Evolutionary conservation across 2,113 vertebrate genomes (phyloP).

Genomic region (Perca fluviatilis): DNA sequence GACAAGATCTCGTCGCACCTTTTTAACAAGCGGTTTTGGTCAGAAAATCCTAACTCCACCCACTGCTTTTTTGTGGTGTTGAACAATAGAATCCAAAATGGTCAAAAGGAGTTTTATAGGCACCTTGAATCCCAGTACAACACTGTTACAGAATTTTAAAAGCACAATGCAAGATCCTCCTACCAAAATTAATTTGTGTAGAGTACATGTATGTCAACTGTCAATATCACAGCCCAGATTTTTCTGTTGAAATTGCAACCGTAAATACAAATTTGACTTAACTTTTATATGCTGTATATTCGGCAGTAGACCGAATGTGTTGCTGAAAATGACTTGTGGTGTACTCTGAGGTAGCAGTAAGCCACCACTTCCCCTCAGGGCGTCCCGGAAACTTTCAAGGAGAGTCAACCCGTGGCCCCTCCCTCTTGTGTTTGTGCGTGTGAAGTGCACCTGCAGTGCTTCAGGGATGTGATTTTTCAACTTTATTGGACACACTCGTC

Average conservation of each 20-base stretch:
- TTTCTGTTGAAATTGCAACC: neutral
- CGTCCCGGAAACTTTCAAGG: constrained; percentile 47
- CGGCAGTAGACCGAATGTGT: constrained; percentile 15
- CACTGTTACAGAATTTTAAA: neutral
- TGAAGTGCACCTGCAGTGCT: constrained; percentile 62
- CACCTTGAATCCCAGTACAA: neutral
- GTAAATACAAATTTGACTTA: no score
- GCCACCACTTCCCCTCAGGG: constrained; percentile 48
- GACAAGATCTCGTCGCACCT: no score
- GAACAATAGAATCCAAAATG: neutral
- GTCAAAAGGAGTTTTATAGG: neutral
- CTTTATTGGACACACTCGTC: constrained; percentile 40
- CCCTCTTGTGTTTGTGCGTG: constrained; percentile 6
- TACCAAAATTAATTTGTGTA: neutral
- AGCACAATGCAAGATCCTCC: neutral
- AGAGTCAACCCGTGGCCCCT: constrained; percentile 9
- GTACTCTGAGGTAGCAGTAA: constrained; percentile 15
- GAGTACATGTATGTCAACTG: constrained; percentile 1
- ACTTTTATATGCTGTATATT: neutral
- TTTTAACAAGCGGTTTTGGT: neutral
- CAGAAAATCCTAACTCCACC: neutral
- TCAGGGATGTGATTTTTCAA: constrained; percentile 53
- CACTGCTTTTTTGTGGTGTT: neutral
- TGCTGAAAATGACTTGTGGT: constrained; percentile 25
- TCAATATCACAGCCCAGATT: constrained; percentile 5